Conservation (phyloP, 2,113 vertebrate genomes). For the Columbina picui region DNA sequence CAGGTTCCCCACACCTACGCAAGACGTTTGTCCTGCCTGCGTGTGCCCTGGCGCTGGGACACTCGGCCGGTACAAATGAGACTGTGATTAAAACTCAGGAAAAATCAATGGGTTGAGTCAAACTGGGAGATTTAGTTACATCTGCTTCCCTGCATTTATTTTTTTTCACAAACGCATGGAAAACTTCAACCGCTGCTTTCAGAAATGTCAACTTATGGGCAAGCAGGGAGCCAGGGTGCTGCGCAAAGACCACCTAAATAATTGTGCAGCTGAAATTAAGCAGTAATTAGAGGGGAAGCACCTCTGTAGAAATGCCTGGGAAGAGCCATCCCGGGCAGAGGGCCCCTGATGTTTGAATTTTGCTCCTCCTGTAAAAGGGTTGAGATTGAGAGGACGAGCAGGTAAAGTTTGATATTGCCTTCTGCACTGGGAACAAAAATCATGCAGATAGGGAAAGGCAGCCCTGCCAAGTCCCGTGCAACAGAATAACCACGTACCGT, state of each 20-base stretch:
- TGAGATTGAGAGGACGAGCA: not conserved
- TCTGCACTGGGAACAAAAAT: not conserved
- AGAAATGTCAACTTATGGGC: not conserved
- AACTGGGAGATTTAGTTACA: not conserved
- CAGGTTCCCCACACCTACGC: not conserved
- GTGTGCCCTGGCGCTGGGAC: not conserved
- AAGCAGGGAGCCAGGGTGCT: accelerated
- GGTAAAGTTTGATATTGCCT: not conserved
- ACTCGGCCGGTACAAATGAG: not conserved
- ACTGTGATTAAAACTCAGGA: not conserved
- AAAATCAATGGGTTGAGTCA: not conserved
- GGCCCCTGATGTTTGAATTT: accelerated
- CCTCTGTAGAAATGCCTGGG: not conserved
- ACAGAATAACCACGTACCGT: constrained; percentile 66
- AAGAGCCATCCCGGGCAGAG: not conserved
- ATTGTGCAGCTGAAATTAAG: not conserved
- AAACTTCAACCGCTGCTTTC: not conserved
- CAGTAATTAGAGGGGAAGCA: not conserved
- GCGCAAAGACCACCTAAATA: not conserved
- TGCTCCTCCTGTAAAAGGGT: not conserved
- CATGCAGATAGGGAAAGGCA: not conserved
- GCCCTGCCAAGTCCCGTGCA: accelerated
- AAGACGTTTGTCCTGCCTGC: not conserved
- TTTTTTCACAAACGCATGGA: not conserved
- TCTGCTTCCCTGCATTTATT: not conserved